phyloP scores from a whole-genome alignment of 2,888 invertebrate genomes.

The Leucophora obtusa region DNA sequence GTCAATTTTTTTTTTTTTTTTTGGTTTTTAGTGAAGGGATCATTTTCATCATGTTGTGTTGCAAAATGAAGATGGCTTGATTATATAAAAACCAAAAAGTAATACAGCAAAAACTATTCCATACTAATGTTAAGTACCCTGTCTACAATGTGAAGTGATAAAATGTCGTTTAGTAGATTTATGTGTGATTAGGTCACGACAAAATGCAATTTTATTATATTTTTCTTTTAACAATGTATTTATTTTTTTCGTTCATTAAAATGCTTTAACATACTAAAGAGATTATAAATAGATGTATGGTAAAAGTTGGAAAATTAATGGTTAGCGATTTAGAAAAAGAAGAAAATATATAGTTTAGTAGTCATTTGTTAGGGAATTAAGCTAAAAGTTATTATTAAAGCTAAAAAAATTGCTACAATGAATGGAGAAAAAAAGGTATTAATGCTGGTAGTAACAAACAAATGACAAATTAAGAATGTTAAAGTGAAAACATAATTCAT shows the following conservation, averaged over 20 bases:
- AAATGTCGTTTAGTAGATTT: constrained; percentile 63
- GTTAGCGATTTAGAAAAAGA: constrained; percentile 16
- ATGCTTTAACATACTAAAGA: constrained; percentile 16
- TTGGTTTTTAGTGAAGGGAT: constrained; percentile 47
- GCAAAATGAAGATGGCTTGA: constrained; percentile 55
- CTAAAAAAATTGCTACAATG: constrained; percentile 15
- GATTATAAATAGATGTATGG: constrained; percentile 28
- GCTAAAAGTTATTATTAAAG: constrained; percentile 40
- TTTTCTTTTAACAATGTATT: constrained; percentile 42
- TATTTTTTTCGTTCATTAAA: constrained; percentile 4
- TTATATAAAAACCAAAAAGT: constrained; percentile 53
- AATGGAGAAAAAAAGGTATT: background rate
- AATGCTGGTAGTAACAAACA: background rate
- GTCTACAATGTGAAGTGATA: constrained; percentile 33
- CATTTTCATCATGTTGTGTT: constrained; percentile 44
- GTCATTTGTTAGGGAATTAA: constrained; percentile 53
- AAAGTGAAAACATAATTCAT: background rate
- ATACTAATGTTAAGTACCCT: background rate
- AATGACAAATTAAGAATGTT: constrained; percentile 35
- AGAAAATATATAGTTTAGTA: constrained; percentile 20
- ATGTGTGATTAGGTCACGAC: constrained; percentile 63
- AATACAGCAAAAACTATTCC: constrained; percentile 34
- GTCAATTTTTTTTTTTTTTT: background rate
- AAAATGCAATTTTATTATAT: constrained; percentile 45
- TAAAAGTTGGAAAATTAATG: constrained; percentile 44